Evolutionary conservation across 2,113 vertebrate species (phyloP).

Genomic region (Cochlearius cochlearius): DNA sequence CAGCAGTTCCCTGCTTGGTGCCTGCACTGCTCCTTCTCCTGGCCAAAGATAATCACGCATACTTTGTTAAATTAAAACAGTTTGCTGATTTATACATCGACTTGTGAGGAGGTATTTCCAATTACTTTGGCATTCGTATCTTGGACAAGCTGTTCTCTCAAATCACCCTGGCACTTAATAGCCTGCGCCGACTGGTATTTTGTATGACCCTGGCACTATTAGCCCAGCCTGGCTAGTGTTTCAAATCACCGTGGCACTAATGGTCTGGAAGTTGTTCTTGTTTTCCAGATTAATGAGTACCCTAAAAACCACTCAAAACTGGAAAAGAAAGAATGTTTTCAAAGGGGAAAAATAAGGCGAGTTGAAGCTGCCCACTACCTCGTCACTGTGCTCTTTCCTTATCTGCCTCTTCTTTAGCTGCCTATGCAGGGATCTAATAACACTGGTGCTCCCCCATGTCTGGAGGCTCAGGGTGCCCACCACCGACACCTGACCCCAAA

Average conservation of each 20-base stretch:
- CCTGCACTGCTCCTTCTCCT: background rate
- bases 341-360: conserved; percentile 35
- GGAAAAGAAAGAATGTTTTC: conserved; percentile 61
- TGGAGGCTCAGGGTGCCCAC: background rate
- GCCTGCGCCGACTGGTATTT: conserved; percentile 62
- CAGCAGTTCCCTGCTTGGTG: background rate
- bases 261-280: conserved; percentile 76
- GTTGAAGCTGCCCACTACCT: background rate
- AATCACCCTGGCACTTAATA: conserved; percentile 77
- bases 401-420: background rate
- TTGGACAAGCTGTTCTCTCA: conserved; percentile 78
- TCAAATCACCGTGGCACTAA: conserved; percentile 71
- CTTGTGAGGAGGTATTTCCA: conserved; percentile 72
- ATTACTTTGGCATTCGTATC: conserved; percentile 76
- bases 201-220: conserved; percentile 75
- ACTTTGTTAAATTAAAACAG: conserved; percentile 68
- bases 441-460: rapidly evolving
- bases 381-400: background rate
- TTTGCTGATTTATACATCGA: conserved; percentile 70
- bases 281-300: conserved; percentile 77
- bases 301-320: conserved; percentile 72
- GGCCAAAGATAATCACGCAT: conserved; percentile 24
- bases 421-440: background rate
- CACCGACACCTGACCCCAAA: background rate
- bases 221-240: conserved; percentile 73